Conservation (phyloP, 2,888 invertebrate species). For the Agonopterix subpropinquella region DNA sequence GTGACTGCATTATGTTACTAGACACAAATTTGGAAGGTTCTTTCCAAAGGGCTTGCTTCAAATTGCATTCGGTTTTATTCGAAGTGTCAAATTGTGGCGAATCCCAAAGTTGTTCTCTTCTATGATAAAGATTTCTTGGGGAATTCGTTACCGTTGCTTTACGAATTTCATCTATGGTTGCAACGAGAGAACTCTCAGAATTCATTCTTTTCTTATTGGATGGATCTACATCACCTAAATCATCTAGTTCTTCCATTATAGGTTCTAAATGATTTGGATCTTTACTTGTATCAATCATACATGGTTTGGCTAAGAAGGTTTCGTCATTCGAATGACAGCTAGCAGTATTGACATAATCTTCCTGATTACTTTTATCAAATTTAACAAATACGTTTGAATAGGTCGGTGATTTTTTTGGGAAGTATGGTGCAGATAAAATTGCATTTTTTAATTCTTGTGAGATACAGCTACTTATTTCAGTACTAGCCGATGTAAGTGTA, state of each 20-base stretch:
- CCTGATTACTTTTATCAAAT: slow-evolving; percentile 56
- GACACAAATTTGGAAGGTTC: slow-evolving; percentile 62
- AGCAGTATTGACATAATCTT: slow-evolving; percentile 72
- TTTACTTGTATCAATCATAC: slow-evolving; percentile 66
- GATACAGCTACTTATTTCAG: slow-evolving; percentile 70
- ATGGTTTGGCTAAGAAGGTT: slow-evolving; percentile 74
- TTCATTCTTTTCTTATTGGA: slow-evolving; percentile 57
- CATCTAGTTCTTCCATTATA: slow-evolving; percentile 75
- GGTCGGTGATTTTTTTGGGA: slow-evolving; percentile 59
- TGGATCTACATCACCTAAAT: slow-evolving; percentile 60
- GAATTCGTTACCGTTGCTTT: slow-evolving; percentile 74
- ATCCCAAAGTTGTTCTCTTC: slow-evolving; percentile 69
- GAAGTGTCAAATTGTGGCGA: slow-evolving; percentile 50
- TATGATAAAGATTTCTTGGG: slow-evolving; percentile 72
- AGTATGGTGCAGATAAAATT: slow-evolving; percentile 58
- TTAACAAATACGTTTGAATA: slow-evolving; percentile 68
- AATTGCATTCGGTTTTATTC: slow-evolving; percentile 45
- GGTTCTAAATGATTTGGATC: slow-evolving; percentile 73
- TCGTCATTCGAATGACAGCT: slow-evolving; percentile 65
- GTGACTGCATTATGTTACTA: slow-evolving; percentile 59
- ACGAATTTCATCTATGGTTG: slow-evolving; percentile 79
- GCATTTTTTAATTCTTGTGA: slow-evolving; percentile 65
- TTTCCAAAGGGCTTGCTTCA: slow-evolving; percentile 65
- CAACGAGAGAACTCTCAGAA: slow-evolving; percentile 77
- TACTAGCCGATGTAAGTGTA: slow-evolving; percentile 74